phyloP scores from a whole-genome alignment of 2,888 invertebrate species.

The Drosophila tanythrix region DNA sequence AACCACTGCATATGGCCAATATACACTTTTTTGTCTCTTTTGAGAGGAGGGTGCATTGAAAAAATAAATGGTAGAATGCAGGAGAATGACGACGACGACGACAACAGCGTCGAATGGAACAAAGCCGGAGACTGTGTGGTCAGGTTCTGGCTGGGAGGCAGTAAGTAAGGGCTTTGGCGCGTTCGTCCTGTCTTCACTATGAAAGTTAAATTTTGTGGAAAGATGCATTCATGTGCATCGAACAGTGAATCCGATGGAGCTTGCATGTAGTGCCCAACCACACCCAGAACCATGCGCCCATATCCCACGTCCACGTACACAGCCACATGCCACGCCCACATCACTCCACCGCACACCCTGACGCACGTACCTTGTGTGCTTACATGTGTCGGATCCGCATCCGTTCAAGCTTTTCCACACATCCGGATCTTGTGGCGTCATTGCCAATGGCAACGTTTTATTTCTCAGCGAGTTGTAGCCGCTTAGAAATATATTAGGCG shows the following conservation, averaged over 20 bases:
- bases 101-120: constrained; percentile 25
- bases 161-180: constrained; percentile 4
- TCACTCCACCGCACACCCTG: constrained; percentile 4
- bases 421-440: constrained; percentile 51
- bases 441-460: constrained; percentile 65
- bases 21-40: neutral
- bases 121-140: constrained; percentile 5
- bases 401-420: constrained; percentile 63
- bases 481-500: constrained; percentile 45
- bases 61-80: constrained; percentile 20
- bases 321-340: neutral
- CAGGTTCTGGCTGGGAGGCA: constrained; percentile 7
- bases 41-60: neutral
- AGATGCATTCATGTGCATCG: constrained; percentile 78
- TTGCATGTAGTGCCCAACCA: neutral
- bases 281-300: neutral
- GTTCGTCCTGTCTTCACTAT: constrained; percentile 33
- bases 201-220: constrained; percentile 79
- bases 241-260: constrained; percentile 68
- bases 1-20: neutral
- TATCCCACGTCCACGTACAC: constrained; percentile 1
- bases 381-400: constrained; percentile 64
- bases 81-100: constrained; percentile 7
- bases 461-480: constrained; percentile 43
- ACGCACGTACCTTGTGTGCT: constrained; percentile 26